Base-by-base conservation (phyloP, 2,113 vertebrate species). In the Cichladusa arquata region DNA sequence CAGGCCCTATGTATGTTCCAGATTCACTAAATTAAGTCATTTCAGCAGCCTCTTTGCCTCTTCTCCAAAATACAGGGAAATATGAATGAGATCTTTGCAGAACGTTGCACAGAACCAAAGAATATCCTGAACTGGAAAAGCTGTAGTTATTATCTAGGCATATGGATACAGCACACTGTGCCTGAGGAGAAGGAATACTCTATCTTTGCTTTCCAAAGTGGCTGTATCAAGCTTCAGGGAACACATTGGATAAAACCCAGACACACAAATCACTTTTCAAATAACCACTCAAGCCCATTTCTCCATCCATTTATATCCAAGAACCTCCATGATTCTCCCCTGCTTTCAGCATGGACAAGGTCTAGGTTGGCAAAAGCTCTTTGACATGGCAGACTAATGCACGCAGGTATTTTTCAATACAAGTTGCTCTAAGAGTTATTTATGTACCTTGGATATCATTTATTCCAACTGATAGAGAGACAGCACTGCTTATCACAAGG, bases 221-320 rank as follows among this genome's bases (percentile, higher is more conserved):
- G 31, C 56, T 86, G 73, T 81, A 76, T n/a, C 44, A 29, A 79
- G 36, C 88, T 53, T 56, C 45, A 34, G 61, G 69, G 79, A 91
- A 69, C 33, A 66, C 14, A 94, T 31, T 0, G 78, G 76, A 90
- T 77, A 88, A n/a, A 81, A 45, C 44, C 60, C 78, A 95, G 95
- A 81, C 86, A 84, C 53, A 92, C 86, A 95, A 92, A 95, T 89
- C 84, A 91, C 44, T 87, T 36, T 81, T 33, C 48, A 87, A 84
- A 80, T 18, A 81, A 74, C 38, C 44, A 84, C 71, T 56, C 56
- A 67, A 74, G 67, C 36, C n/a, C 57, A 53, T 62, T 93, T 89
- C 69, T 81, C 65, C 62, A 45, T 20, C 66, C 60, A 61, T 76
- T 89, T 89, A 48, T 76, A 87, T 19, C 65, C 81, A 87, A 67